Evolutionary conservation across 2,888 invertebrate species (phyloP), one percentile per base, ranked within the genome.

Genomic region (Prosopocoilus inquinatus): DNA sequence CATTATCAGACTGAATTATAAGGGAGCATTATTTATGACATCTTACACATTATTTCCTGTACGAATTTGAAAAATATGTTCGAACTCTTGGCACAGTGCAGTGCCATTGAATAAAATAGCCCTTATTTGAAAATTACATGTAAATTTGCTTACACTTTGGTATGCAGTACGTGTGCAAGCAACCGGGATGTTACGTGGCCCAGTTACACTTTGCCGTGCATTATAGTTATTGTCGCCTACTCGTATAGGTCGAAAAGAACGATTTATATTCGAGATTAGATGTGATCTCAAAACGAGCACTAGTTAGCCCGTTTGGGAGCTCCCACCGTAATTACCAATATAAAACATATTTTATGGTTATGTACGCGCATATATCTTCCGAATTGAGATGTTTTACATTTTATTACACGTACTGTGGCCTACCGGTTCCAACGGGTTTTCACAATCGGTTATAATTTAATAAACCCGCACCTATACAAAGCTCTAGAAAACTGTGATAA

Each of bases 191-290:
- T 33, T 53, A 39, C 47, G 53, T 16, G 41, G 38, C 53, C 32
- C 47, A 36, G 35, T 28, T 35, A 32, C 15, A 50, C 50, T 41
- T 41, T 41, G 43, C 43, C 41, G 46, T 32, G 16, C 45, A 33
- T 43, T 46, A 44, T 34, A 28, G 47, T 38, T 39, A 45, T 39
- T 53, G 47, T 53, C 47, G 53, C 47, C 39, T 15, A 47, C 36
- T 28, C 20, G 47, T 38, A 13, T 39, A 38, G 47, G 53, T 53
- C 47, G 39, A 47, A 53, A 53, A 53, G 46, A 47, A 41, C 47
- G 47, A 53, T 53, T 53, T 47, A 39, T 53, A 53, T 39, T 46
- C 47, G 20, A 47, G 46, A 53, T 53, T 53, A 53, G 53, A 53
- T 47, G 34, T 13, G 39, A 47, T 53, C 53, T 45, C 33, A 34